Base-by-base conservation (phyloP, 2,888 invertebrate species). In the Trissoscelio sp. region DNA sequence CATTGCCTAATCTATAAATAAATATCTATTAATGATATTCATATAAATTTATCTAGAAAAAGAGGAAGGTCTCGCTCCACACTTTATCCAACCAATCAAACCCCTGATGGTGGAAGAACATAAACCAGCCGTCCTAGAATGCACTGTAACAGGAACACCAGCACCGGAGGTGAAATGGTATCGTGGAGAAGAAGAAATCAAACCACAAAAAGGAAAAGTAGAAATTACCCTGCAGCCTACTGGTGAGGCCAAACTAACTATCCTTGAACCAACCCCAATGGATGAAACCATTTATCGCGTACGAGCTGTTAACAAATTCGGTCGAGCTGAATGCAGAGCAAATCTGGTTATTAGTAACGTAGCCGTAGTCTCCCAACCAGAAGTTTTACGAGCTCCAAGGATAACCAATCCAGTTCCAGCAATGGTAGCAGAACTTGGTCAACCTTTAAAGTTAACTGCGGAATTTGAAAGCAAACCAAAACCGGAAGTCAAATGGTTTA, bases 401-500 rank as follows among this genome's bases (percentile, higher is more conserved):
- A 96, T 98, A 86, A 94, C 94, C 58, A 94, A 95, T 88, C 96
- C 97, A 72, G 92, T 98, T 70, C 94, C 95, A 91, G 96, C 97
- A 9, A 92, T 95, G 83, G 93, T 95, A 58, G 94, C 96, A 67
- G 94, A 94, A 86, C 94, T 94, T 88, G 94, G 95, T 72, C 94
- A 95, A 83, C 94, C 95, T 34, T 93, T 97, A 79, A 92, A 94
- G 62, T 92, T 97, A 77, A 93, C 93, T 85, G 96, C 96, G 22
- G 93, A 94, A 85, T 97, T 95, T 90, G 94, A 95, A 88, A 96
- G 96, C 51, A 91, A 92, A 60, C 95, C 96, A 9, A 92, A 93
- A 83, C 95, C 95, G n/a, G 94, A 94, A 89, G 93, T 98, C 18
- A 95, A 94, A 88, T 98, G 98, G 98, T 94, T 94, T 87, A 94